A percentile compares a stretch with the other conserved stretches of the same genome.
phyloP scores from a whole-genome alignment of 1,140 invertebrate genomes.

The Tetramorium simillimum region DNA sequence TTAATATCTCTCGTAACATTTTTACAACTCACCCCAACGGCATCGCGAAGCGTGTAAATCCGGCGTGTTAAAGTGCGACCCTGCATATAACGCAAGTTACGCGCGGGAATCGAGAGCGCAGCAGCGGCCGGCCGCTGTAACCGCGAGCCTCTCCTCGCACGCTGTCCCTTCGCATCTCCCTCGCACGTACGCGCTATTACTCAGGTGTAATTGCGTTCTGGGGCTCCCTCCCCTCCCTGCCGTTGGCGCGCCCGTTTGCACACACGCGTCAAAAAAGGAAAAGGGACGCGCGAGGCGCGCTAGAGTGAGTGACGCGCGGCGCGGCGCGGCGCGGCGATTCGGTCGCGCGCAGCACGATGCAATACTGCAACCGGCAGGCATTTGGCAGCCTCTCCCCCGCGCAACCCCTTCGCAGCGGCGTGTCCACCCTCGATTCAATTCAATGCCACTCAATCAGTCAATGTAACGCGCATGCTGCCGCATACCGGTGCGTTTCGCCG shows the following conservation, averaged over 20 bases:
- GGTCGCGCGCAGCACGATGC: constrained; percentile 64
- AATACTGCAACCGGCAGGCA: constrained; percentile 76
- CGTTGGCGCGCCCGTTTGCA: constrained; percentile 43
- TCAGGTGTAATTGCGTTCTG: constrained; percentile 81
- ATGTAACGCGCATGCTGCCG: constrained; percentile 83
- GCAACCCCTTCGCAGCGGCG: background rate
- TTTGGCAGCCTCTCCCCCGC: constrained; percentile 77
- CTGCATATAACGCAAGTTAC: constrained; percentile 35
- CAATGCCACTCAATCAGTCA: constrained; percentile 85
- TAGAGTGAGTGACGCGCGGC: constrained; percentile 44
- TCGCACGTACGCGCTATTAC: constrained; percentile 74
- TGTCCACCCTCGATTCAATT: constrained; percentile 83
- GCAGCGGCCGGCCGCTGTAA: constrained; percentile 66
- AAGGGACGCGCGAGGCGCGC: no score
- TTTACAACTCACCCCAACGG: constrained; percentile 21
- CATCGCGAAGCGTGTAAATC: constrained; percentile 25
- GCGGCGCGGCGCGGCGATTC: constrained; percentile 62
- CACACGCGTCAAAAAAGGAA: constrained; percentile 58
- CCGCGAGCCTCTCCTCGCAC: constrained; percentile 51
- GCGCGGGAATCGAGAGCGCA: constrained; percentile 27
- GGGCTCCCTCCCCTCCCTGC: background rate
- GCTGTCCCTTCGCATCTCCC: constrained; percentile 24
- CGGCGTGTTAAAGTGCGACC: constrained; percentile 40
- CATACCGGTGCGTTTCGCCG: constrained; percentile 77
- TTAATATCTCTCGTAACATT: constrained; percentile 50